A percentile compares a stretch with the other conserved stretches of the same genome.
phyloP scores from a whole-genome alignment of 2,797 vertebrate species.

The Rhinatrema bivittatum region DNA sequence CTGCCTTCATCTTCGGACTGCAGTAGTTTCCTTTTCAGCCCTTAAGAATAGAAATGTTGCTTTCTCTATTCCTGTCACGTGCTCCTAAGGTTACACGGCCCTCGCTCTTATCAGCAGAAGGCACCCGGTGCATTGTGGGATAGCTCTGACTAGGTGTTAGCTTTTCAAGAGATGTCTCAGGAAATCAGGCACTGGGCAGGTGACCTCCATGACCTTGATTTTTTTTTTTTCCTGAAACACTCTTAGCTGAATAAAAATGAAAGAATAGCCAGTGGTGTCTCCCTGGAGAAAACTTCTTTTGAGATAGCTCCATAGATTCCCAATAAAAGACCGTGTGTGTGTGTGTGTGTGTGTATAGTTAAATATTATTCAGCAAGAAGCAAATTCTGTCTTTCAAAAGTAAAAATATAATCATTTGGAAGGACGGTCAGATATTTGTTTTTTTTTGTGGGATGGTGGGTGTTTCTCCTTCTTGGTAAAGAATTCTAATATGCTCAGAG shows the following conservation, averaged over 20 bases:
- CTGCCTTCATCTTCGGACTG: slow-evolving; percentile 55
- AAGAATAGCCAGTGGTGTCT: slow-evolving; percentile 29
- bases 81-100: slow-evolving; percentile 55
- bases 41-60: slow-evolving; percentile 26
- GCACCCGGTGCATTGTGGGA: slow-evolving; percentile 64
- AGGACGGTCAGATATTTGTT: too few species aligned
- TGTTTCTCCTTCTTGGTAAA: too few species aligned
- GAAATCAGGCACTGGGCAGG: slow-evolving; percentile 44
- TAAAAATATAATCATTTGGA: too few species aligned
- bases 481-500: too few species aligned
- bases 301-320: slow-evolving; percentile 22
- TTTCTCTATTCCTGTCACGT: slow-evolving; percentile 66
- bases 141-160: slow-evolving; percentile 48
- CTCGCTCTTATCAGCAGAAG: slow-evolving; percentile 72
- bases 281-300: slow-evolving; percentile 52
- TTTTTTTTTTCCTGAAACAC: slow-evolving; percentile 2
- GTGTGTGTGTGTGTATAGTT: too few species aligned
- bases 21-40: slow-evolving; percentile 37
- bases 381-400: too few species aligned
- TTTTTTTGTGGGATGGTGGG: too few species aligned
- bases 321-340: too few species aligned
- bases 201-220: slow-evolving; percentile 55
- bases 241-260: slow-evolving; percentile 55
- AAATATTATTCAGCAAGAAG: too few species aligned
- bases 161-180: slow-evolving; percentile 52